Conservation (phyloP, 2,888 invertebrate species). For the Trisateles emortualis region DNA sequence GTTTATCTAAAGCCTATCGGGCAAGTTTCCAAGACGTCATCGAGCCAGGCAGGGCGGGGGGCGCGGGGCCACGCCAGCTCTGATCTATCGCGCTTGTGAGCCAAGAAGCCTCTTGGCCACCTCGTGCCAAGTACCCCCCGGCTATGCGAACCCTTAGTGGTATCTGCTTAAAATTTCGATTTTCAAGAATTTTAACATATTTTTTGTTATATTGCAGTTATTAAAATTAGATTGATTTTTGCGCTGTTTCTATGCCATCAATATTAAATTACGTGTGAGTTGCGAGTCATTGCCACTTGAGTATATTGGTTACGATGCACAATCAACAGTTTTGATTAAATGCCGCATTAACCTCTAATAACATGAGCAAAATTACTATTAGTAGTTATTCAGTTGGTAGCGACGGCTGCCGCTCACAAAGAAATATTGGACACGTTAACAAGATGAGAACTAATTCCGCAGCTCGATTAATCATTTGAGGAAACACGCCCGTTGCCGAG, state of each 20-base stretch:
- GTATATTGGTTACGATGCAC: constrained; percentile 1
- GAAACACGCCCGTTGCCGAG: constrained; percentile 45
- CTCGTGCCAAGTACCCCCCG: constrained; percentile 64
- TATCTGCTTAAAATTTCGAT: constrained; percentile 33
- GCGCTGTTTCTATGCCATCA: no score
- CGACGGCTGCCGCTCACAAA: constrained; percentile 43
- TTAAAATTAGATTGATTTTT: neutral
- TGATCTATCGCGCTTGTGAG: constrained; percentile 55
- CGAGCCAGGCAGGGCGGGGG: constrained; percentile 54
- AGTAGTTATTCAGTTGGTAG: constrained; percentile 2
- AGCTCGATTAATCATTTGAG: constrained; percentile 48
- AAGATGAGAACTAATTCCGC: constrained; percentile 44
- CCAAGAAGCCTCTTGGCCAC: constrained; percentile 64
- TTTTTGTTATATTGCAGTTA: neutral
- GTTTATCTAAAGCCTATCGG: constrained; percentile 75
- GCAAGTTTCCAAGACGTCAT: constrained; percentile 78
- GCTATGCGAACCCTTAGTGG: constrained; percentile 38
- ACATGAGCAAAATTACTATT: constrained; percentile 4
- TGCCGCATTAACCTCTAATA: constrained; percentile 10
- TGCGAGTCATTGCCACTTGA: neutral
- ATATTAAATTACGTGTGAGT: neutral
- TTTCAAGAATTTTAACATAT: neutral
- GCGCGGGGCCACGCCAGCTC: constrained; percentile 58
- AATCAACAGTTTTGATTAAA: constrained; percentile 9
- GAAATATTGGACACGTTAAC: constrained; percentile 40